These are phyloP conservation scores for Montipora efflorescens DNA, from an alignment of 64 coral and sea anemone species.

Conservation along the genomic window DNA sequence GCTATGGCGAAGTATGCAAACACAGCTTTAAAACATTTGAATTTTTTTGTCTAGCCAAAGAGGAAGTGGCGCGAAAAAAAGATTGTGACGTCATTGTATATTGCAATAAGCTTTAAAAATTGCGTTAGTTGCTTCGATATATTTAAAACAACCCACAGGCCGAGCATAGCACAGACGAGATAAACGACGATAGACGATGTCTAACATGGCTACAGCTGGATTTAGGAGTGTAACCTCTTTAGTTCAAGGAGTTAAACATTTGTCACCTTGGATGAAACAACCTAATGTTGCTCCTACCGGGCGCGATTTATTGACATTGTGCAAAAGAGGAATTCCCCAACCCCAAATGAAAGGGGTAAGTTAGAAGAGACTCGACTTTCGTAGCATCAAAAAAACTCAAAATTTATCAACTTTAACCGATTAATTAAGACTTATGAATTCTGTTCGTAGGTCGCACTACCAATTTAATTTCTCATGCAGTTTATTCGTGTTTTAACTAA, in stretches of 20 bases:
- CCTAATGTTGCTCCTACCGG: background rate
- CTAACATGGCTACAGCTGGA: constrained; percentile 32
- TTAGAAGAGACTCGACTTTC: background rate
- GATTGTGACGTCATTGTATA: background rate
- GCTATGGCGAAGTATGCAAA: background rate
- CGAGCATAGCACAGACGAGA: background rate
- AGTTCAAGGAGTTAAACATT: background rate
- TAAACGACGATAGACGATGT: background rate
- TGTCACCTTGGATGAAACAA: background rate
- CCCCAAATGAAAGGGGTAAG: constrained; percentile 18
- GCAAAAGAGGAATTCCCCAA: constrained; percentile 21
- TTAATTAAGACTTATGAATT: no score
- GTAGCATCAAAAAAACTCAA: no score
- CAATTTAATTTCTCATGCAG: no score
- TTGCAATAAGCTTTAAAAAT: constrained; percentile 36
- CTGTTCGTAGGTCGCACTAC: no score
- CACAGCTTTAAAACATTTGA: background rate
- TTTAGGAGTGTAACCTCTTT: background rate
- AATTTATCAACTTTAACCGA: no score
- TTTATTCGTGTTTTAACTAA: no score
- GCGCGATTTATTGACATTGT: background rate
- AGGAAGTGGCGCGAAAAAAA: background rate
- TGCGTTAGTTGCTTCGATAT: background rate
- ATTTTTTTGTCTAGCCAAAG: background rate
- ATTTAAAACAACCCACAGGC: background rate